Percentiles rank a stretch among this genome's conserved stretches.
phyloP scores from a whole-genome alignment of 2,797 vertebrate genomes.

The Pagetopsis macropterus region DNA sequence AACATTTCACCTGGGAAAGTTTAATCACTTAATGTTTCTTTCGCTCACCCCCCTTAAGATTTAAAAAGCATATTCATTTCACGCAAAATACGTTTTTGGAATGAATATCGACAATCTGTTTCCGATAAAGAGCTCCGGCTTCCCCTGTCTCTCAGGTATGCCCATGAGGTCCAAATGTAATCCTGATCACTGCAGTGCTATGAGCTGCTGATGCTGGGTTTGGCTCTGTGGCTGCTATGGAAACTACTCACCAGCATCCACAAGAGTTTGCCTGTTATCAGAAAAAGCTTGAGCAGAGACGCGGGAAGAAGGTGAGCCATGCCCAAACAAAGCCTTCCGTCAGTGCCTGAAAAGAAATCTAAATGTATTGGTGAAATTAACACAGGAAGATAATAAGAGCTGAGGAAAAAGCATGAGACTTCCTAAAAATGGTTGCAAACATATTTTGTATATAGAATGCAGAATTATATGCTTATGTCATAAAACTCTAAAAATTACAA shows the following conservation, averaged over 20 bases:
- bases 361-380: constrained; percentile 43
- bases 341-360: constrained; percentile 28
- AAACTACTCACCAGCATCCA: constrained; percentile 70
- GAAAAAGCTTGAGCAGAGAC: constrained; percentile 48
- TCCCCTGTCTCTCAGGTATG: constrained; percentile 35
- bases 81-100: constrained; percentile 6
- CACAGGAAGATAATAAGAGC: constrained; percentile 4
- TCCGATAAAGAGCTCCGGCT: constrained; percentile 1
- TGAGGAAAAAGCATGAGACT: constrained; percentile 1
- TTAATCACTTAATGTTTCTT: not conserved
- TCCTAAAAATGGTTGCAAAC: not conserved
- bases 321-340: constrained; percentile 50
- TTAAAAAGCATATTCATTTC: constrained; percentile 12
- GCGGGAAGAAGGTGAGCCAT: constrained; percentile 37
- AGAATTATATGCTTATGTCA: not conserved
- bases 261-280: constrained; percentile 65
- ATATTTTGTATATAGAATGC: not conserved
- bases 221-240: constrained; percentile 75
- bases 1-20: too few species aligned
- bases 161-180: constrained; percentile 44
- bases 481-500: not conserved
- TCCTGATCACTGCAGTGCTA: constrained; percentile 51
- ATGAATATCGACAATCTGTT: not conserved
- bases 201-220: constrained; percentile 60
- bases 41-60: not conserved